These are phyloP conservation scores for Aselliscus stoliczkanus DNA, from an alignment of 2,797 vertebrate species.

Conservation along the genomic window DNA sequence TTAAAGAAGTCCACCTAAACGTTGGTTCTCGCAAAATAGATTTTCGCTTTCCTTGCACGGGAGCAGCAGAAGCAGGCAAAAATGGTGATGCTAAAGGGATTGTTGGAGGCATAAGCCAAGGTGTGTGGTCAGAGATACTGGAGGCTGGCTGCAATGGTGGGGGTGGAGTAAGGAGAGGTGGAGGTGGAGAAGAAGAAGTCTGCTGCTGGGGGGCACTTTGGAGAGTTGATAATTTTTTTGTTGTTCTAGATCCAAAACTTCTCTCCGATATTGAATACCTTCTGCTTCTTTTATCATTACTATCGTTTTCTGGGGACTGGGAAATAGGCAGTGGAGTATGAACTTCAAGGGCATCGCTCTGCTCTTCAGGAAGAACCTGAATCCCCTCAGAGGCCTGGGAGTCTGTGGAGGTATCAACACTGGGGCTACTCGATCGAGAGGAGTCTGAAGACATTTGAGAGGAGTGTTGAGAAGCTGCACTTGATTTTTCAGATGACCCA, in stretches of 20 bases:
- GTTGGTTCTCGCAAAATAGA: conserved; percentile 97
- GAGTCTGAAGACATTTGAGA: conserved; percentile 97
- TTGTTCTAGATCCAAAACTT: conserved; percentile 86
- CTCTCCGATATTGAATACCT: conserved; percentile 86
- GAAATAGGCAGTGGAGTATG: conserved; percentile 87
- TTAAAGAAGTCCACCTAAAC: conserved; percentile 95
- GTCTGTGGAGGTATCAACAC: conserved; percentile 95
- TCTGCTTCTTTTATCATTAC: conserved; percentile 84
- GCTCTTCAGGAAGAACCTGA: conserved; percentile 90
- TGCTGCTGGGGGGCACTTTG: conserved; percentile 89
- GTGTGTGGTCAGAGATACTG: conserved; percentile 85
- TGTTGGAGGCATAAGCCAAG: conserved; percentile 94
- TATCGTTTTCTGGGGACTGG: conserved; percentile 83
- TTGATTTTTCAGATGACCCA: conserved; percentile 91
- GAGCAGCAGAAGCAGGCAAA: conserved; percentile 86
- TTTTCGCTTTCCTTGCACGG: conserved; percentile 92
- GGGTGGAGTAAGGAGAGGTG: conserved; percentile 89
- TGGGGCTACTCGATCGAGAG: conserved; percentile 96
- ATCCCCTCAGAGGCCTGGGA: conserved; percentile 96
- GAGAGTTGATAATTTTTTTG: conserved; percentile 89
- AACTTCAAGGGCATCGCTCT: conserved; percentile 88
- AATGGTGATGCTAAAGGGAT: conserved; percentile 88
- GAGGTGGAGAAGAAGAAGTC: conserved; percentile 94
- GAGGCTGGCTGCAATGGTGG: conserved; percentile 88
- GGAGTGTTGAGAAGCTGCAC: conserved; percentile 94